phyloP scores from a whole-genome alignment of 2,113 vertebrate species.

The Electrona antarctica region DNA sequence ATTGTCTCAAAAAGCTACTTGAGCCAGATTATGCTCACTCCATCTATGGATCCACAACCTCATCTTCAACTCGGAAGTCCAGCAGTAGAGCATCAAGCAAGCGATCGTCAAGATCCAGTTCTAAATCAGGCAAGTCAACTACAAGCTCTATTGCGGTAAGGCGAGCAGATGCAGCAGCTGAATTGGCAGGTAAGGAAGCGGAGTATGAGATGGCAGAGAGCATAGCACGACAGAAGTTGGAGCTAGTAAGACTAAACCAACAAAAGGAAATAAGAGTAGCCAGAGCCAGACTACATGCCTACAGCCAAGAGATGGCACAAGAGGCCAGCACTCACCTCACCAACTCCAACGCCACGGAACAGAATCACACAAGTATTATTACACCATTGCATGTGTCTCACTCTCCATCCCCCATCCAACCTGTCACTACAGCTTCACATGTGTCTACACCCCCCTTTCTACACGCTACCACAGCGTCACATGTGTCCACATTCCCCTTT shows the following conservation, averaged over 20 bases:
- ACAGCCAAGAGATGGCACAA: no score
- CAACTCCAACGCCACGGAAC: no score
- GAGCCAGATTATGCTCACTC: constrained; percentile 9
- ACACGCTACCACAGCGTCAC: no score
- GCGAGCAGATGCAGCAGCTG: constrained; percentile 4
- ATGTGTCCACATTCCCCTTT: no score
- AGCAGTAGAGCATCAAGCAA: neutral
- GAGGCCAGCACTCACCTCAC: no score
- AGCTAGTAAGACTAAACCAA: neutral
- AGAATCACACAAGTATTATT: no score
- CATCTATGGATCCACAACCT: constrained; percentile 18
- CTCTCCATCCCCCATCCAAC: no score
- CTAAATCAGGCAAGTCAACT: no score
- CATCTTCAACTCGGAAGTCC: neutral
- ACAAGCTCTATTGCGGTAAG: neutral
- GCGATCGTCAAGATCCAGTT: no score
- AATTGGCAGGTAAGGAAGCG: neutral
- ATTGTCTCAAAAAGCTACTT: neutral
- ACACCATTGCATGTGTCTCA: no score
- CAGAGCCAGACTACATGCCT: neutral
- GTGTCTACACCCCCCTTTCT: no score
- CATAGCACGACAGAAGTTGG: neutral
- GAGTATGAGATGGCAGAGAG: neutral
- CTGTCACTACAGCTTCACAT: no score
- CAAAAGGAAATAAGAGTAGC: neutral